A percentile compares a stretch with the other conserved stretches of the same genome.
These are phyloP conservation scores for Antedon mediterranea DNA, from an alignment of 53 echinoderm and acorn worm species.

Conservation along the genomic window DNA sequence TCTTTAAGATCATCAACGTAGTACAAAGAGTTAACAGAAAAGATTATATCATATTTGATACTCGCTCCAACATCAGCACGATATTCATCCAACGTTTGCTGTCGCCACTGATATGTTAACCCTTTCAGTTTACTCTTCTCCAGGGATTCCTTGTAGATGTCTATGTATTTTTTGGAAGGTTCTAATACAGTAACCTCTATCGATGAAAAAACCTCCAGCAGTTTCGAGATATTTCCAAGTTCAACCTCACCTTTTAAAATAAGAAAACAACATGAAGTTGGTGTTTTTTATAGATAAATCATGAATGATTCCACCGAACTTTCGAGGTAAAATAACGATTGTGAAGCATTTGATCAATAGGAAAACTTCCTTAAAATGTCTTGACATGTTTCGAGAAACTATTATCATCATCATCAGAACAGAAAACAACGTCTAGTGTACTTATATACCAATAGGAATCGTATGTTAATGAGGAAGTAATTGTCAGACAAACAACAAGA, in stretches of 20 bases:
- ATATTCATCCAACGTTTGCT: conserved; percentile 8
- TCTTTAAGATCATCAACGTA: conserved; percentile 34
- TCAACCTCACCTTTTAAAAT: background rate
- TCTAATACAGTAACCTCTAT: background rate
- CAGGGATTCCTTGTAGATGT: background rate
- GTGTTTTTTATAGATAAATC: no score
- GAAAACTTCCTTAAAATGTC: no score
- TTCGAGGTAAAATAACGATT: no score
- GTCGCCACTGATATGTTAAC: background rate
- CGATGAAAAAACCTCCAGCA: background rate
- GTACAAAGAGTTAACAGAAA: conserved; percentile 60
- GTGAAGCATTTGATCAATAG: no score
- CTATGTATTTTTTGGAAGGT: background rate
- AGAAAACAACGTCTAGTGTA: no score
- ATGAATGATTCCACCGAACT: no score
- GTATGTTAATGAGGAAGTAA: no score
- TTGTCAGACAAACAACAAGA: no score
- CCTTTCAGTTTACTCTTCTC: background rate
- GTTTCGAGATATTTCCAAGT: background rate
- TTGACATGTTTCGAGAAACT: no score
- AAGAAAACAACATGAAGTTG: no score
- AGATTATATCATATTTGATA: conserved; percentile 49
- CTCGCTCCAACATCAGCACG: conserved; percentile 4
- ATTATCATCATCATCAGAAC: no score
- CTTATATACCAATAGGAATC: no score